Conservation (phyloP, 2,113 vertebrate genomes). For the Spea multiplicata region DNA sequence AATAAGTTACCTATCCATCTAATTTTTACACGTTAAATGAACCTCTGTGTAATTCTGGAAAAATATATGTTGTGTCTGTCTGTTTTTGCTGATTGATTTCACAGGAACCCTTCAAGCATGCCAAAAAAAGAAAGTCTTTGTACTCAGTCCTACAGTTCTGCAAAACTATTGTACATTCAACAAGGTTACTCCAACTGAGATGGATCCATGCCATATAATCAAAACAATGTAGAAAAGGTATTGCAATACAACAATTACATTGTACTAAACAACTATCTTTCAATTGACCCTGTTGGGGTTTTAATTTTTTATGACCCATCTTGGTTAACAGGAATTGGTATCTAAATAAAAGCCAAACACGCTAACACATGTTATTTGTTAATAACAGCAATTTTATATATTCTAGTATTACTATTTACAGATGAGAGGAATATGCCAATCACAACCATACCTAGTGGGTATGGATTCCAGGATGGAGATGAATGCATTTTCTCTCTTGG, state of each 20-base stretch:
- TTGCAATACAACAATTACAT: slow-evolving; percentile 39
- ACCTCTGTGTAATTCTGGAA: slow-evolving; percentile 43
- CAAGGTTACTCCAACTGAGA: slow-evolving; percentile 39
- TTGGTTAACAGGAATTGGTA: slow-evolving; percentile 32
- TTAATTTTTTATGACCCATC: slow-evolving; percentile 29
- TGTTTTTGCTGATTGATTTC: slow-evolving; percentile 45
- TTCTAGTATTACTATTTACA: slow-evolving; percentile 26
- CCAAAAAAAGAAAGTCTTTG: slow-evolving; percentile 44
- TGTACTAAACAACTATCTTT: slow-evolving; percentile 38
- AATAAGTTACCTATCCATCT: slow-evolving; percentile 26
- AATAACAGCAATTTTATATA: slow-evolving; percentile 8
- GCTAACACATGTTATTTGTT: slow-evolving; percentile 22
- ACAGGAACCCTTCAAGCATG: slow-evolving; percentile 40
- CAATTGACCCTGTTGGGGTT: slow-evolving; percentile 36
- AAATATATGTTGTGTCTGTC: slow-evolving; percentile 48
- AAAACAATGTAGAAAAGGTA: slow-evolving; percentile 39
- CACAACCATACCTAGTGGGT: too few relatives aligned
- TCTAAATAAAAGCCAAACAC: slow-evolving; percentile 25
- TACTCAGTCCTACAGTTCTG: slow-evolving; percentile 39
- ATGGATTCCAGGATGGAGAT: too few relatives aligned
- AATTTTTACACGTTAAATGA: slow-evolving; percentile 44
- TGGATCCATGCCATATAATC: slow-evolving; percentile 44
- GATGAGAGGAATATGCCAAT: background rate
- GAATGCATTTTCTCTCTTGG: too few relatives aligned
- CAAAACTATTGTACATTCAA: slow-evolving; percentile 41